Evolutionary conservation across 2,888 invertebrate species (phyloP).

Genomic region (Oligia strigilis): DNA sequence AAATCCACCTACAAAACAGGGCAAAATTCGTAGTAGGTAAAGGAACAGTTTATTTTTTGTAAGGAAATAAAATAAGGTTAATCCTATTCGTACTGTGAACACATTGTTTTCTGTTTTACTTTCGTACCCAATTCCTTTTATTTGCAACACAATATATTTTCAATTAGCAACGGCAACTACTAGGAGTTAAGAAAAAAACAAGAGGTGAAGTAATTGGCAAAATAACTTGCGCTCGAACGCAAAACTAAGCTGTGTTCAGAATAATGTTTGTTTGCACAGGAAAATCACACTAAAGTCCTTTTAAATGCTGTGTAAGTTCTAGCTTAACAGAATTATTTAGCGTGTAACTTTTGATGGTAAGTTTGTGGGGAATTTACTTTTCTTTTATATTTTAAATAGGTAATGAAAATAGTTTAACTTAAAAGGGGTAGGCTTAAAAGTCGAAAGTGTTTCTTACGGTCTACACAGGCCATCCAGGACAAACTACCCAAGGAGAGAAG

Average conservation of each 20-base stretch:
- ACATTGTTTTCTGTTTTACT: constrained; percentile 24
- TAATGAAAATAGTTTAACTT: not conserved
- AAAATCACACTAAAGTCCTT: constrained; percentile 34
- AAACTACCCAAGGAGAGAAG: not conserved
- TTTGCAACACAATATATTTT: constrained; percentile 33
- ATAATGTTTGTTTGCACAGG: constrained; percentile 49
- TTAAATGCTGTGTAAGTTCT: constrained; percentile 22
- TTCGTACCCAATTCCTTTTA: constrained; percentile 13
- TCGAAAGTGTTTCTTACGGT: not conserved
- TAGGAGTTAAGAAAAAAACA: constrained; percentile 40
- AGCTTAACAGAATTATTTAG: constrained; percentile 7
- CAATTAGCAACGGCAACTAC: constrained; percentile 43
- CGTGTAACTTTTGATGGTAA: not conserved
- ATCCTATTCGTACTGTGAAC: not conserved
- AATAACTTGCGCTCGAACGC: constrained; percentile 34
- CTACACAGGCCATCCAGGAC: not conserved
- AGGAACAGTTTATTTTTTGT: not conserved
- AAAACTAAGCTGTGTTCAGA: constrained; percentile 52
- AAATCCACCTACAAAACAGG: not conserved
- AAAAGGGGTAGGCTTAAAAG: not conserved
- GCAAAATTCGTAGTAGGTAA: not conserved
- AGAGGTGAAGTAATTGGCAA: constrained; percentile 54
- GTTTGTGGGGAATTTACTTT: not conserved
- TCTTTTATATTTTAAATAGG: not conserved
- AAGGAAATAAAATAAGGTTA: constrained; percentile 3